A percentile compares a stretch with the other conserved stretches of the same genome.
Evolutionary conservation across 2,888 invertebrate species (phyloP).

Genomic region (Scaeva pyrastri): DNA sequence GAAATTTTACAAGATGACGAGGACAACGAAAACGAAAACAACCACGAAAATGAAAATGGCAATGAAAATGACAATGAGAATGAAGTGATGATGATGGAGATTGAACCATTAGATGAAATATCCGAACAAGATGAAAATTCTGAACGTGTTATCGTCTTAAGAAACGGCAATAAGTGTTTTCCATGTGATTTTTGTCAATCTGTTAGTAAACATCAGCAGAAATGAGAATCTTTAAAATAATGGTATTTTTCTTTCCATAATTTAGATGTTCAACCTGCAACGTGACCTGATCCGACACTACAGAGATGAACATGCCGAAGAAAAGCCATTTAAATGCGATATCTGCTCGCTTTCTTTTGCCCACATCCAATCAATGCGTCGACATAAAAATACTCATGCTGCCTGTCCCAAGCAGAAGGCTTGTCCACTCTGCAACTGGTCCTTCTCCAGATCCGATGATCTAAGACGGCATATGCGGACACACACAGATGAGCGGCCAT

Average conservation of each 20-base stretch:
- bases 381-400: slow-evolving; percentile 78
- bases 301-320: slow-evolving; percentile 38
- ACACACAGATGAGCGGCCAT: slow-evolving; percentile 79
- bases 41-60: too few species aligned
- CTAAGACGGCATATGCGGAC: slow-evolving; percentile 78
- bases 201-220: not conserved
- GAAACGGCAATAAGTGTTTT: not conserved
- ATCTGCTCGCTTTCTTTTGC: slow-evolving; percentile 32
- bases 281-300: slow-evolving; percentile 58
- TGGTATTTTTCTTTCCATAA: not conserved
- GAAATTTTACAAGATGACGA: not conserved
- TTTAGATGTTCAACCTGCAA: slow-evolving; percentile 50
- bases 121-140: slow-evolving; percentile 27
- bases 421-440: slow-evolving; percentile 77
- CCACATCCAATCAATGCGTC: slow-evolving; percentile 65
- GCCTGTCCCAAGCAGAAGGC: slow-evolving; percentile 76
- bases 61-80: slow-evolving; percentile 8
- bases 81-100: slow-evolving; percentile 10
- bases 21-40: not conserved
- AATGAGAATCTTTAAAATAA: not conserved
- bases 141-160: not conserved
- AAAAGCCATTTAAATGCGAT: slow-evolving; percentile 62
- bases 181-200: slow-evolving; percentile 30
- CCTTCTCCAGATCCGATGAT: slow-evolving; percentile 78
- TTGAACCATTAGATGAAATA: slow-evolving; percentile 32